phyloP scores from a whole-genome alignment of 2,113 vertebrate genomes.

The Menidia beryllina region DNA sequence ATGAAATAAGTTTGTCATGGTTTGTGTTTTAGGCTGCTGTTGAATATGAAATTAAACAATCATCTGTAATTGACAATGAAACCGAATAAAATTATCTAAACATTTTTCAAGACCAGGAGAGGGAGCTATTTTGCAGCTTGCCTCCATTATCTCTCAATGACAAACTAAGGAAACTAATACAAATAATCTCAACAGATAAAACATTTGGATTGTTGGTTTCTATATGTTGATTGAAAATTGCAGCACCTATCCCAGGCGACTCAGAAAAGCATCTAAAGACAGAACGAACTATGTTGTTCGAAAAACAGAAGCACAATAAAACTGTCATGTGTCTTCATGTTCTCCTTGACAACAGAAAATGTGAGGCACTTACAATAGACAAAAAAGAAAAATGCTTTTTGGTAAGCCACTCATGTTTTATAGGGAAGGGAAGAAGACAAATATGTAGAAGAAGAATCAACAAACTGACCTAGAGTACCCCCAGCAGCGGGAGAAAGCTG shows the following conservation, averaged over 20 bases:
- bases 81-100: no score
- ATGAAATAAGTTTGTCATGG: no score
- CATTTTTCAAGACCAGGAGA: constrained; percentile 13
- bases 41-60: neutral
- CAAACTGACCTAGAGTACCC: neutral
- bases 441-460: no score
- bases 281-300: neutral
- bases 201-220: neutral
- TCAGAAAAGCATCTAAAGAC: constrained; percentile 1
- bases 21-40: no score
- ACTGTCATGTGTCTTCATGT: neutral
- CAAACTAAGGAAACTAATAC: neutral
- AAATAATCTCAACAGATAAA: neutral
- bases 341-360: constrained; percentile 1
- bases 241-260: neutral
- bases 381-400: constrained; percentile 30
- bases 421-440: constrained; percentile 4
- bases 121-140: constrained; percentile 29
- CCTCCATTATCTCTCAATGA: neutral
- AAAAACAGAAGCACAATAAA: neutral
- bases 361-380: neutral
- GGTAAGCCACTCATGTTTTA: constrained; percentile 7
- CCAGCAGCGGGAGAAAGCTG: neutral
- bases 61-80: neutral
- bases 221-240: neutral